Conservation (phyloP, 1,140 invertebrate species). For the Pararge aegeria region DNA sequence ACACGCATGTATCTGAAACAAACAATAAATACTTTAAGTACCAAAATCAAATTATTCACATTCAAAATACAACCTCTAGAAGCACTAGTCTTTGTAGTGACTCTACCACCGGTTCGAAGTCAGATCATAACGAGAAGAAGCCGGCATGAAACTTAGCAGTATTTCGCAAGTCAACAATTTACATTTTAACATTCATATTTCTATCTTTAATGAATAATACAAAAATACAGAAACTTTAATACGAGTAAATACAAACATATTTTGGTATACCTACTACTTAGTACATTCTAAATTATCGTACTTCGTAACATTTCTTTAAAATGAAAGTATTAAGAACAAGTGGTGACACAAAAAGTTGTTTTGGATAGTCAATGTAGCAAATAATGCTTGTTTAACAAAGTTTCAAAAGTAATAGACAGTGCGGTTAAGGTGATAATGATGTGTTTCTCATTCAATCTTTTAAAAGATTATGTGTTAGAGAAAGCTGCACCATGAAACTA, state of each 20-base stretch:
- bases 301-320: constrained; percentile 3
- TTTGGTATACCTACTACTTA: not conserved
- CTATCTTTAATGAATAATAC: not conserved
- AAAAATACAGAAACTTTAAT: not conserved
- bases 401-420: constrained; percentile 8
- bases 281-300: constrained; percentile 1
- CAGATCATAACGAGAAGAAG: too few relatives aligned
- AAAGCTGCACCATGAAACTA: constrained; percentile 5
- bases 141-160: too few relatives aligned
- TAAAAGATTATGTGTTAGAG: constrained; percentile 5
- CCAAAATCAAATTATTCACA: too few relatives aligned
- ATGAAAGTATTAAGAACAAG: constrained; percentile 9
- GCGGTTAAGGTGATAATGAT: constrained; percentile 8
- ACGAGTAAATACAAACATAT: not conserved
- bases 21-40: too few relatives aligned
- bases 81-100: too few relatives aligned
- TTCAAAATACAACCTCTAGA: too few relatives aligned
- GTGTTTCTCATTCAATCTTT: constrained; percentile 9
- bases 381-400: constrained; percentile 8
- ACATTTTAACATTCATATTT: too few relatives aligned
- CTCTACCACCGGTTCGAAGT: too few relatives aligned
- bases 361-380: constrained; percentile 8
- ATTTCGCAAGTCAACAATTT: too few relatives aligned
- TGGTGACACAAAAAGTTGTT: constrained; percentile 7
- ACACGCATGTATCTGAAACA: constrained; percentile 6